Evolutionary conservation across 2,888 invertebrate genomes (phyloP).

Genomic region (Synanthedon formicaeformis): DNA sequence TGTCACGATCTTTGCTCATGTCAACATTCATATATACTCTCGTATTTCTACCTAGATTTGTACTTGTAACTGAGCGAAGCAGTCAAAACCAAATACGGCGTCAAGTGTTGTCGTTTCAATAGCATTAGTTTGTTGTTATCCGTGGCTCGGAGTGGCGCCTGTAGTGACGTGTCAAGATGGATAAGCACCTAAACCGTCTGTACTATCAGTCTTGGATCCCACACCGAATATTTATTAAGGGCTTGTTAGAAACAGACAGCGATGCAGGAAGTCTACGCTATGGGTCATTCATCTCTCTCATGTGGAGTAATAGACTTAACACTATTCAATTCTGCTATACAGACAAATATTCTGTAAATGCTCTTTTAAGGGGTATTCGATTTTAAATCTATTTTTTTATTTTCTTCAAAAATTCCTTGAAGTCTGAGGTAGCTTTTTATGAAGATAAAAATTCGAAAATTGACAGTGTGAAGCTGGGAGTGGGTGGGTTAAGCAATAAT

Average conservation of each 20-base stretch:
- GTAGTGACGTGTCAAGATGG: slow-evolving; percentile 7
- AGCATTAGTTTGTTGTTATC: slow-evolving; percentile 14
- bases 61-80: slow-evolving; percentile 4
- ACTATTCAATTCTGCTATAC: too few species aligned
- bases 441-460: too few species aligned
- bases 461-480: too few species aligned
- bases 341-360: too few species aligned
- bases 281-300: too few species aligned
- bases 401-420: too few species aligned
- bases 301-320: too few species aligned
- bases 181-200: neutral
- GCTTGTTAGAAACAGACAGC: neutral
- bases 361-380: too few species aligned
- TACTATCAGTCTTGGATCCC: neutral
- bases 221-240: neutral
- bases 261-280: too few species aligned
- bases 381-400: too few species aligned
- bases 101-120: slow-evolving; percentile 16
- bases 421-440: too few species aligned
- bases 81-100: slow-evolving; percentile 17
- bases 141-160: slow-evolving; percentile 13
- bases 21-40: neutral
- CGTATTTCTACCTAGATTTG: neutral
- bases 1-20: neutral
- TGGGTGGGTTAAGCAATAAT: too few species aligned